A percentile compares a stretch with the other conserved stretches of the same genome.
phyloP scores from a whole-genome alignment of 2,797 vertebrate genomes.

The Trichosurus vulpecula region DNA sequence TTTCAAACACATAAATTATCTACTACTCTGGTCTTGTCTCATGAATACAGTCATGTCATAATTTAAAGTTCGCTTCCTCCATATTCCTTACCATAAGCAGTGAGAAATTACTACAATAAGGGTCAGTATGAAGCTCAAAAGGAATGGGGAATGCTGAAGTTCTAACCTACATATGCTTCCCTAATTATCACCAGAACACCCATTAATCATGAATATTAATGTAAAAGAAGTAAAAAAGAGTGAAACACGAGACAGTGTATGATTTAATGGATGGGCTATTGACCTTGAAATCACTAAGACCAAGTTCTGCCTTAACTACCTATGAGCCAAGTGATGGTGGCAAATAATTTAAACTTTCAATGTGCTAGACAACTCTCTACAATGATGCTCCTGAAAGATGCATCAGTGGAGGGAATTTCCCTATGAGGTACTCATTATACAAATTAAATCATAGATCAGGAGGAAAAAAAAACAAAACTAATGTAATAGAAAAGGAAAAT shows the following conservation, averaged over 20 bases:
- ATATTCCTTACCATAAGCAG: too few species aligned
- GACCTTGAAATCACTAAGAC: too few species aligned
- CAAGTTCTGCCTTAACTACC: too few species aligned
- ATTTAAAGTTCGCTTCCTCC: not conserved
- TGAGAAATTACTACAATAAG: too few species aligned
- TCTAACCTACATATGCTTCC: not conserved
- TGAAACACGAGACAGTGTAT: too few species aligned
- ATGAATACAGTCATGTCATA: not conserved
- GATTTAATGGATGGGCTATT: too few species aligned
- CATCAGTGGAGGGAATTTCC: not conserved
- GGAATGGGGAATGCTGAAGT: not conserved
- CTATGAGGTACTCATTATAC: not conserved
- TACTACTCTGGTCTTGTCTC: not conserved
- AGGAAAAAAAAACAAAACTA: not conserved
- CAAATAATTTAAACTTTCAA: too few species aligned
- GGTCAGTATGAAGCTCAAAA: not conserved
- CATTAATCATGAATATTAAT: not conserved
- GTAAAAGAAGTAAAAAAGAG: too few species aligned
- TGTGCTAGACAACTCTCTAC: too few species aligned
- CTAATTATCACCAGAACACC: not conserved
- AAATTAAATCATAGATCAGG: not conserved
- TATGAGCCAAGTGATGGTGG: too few species aligned
- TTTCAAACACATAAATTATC: not conserved
- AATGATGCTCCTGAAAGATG: too few species aligned
- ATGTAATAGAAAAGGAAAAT: not conserved